These are phyloP conservation scores for Epinephelus fuscoguttatus DNA, from an alignment of 2,113 vertebrate genomes.

Conservation along the genomic window DNA sequence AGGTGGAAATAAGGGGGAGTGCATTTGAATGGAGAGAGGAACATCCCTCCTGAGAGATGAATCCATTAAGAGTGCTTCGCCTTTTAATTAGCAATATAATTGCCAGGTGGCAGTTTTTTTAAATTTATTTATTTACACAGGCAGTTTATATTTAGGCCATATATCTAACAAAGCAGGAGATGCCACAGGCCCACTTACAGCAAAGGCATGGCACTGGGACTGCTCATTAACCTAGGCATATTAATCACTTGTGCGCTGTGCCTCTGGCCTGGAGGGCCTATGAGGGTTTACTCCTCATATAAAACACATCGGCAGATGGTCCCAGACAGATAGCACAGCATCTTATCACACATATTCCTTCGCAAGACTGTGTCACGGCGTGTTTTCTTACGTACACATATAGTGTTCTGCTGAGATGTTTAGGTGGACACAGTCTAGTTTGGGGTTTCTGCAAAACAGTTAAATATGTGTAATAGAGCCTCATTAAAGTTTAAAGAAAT, in stretches of 20 bases:
- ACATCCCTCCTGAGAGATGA: conserved; percentile 75
- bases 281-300: conserved; percentile 72
- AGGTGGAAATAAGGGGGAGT: conserved; percentile 20
- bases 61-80: conserved; percentile 79
- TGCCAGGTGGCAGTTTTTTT: conserved; percentile 76
- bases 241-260: conserved; percentile 76
- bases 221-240: conserved; percentile 82
- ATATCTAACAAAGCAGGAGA: conserved; percentile 66
- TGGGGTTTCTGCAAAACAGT: conserved; percentile 54
- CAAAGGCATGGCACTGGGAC: conserved; percentile 50
- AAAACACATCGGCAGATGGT: conserved; percentile 80
- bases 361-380: not conserved
- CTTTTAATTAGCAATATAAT: conserved; percentile 86
- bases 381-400: conserved; percentile 16
- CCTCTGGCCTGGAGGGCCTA: conserved; percentile 64
- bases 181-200: conserved; percentile 58
- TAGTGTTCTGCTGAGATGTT: conserved; percentile 34
- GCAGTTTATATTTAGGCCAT: conserved; percentile 75
- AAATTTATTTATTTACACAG: conserved; percentile 69
- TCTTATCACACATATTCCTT: conserved; percentile 46
- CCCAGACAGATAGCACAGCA: conserved; percentile 64
- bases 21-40: conserved; percentile 42
- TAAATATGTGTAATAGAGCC: conserved; percentile 79
- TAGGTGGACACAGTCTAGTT: conserved; percentile 56
- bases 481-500: conserved; percentile 81